Percentiles rank a stretch among this genome's conserved stretches.
phyloP scores from a whole-genome alignment of 2,113 vertebrate genomes.

The Microcebus griseorufus region DNA sequence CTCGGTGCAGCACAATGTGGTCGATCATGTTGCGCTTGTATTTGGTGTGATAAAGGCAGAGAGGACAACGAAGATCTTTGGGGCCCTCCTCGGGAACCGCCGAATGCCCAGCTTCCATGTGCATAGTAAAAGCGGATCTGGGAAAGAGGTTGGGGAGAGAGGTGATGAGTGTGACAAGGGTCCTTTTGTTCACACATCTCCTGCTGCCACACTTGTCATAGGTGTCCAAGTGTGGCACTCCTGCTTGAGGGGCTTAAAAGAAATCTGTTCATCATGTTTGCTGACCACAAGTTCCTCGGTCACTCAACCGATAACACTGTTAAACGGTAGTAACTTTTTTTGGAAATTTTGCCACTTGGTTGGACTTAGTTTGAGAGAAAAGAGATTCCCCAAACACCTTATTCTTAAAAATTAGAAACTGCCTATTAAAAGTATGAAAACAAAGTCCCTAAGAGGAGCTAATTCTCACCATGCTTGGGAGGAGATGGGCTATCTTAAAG shows the following conservation, averaged over 20 bases:
- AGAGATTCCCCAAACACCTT: neutral
- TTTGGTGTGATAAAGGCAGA: constrained; percentile 99
- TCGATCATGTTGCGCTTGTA: constrained; percentile 99
- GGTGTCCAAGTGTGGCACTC: neutral
- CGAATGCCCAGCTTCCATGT: constrained; percentile 96
- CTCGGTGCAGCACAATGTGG: constrained; percentile 98
- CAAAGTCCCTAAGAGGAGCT: neutral
- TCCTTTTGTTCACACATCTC: neutral
- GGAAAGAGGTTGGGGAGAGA: constrained; percentile 44
- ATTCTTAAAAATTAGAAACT: constrained; percentile 15
- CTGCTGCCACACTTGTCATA: rapidly evolving
- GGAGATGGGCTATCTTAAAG: neutral
- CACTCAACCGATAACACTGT: neutral
- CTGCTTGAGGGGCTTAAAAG: neutral
- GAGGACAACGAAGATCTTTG: constrained; percentile 97
- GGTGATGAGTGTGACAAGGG: neutral
- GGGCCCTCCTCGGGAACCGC: constrained; percentile 89
- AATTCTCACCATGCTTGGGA: neutral
- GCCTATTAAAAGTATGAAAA: neutral
- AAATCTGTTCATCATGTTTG: neutral
- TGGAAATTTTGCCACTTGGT: neutral
- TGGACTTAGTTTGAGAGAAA: neutral
- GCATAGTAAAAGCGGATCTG: constrained; percentile 97
- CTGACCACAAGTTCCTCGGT: neutral
- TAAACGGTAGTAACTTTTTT: rapidly evolving